phyloP scores from a whole-genome alignment of 1,140 invertebrate species.

The Saccostrea glomerata region DNA sequence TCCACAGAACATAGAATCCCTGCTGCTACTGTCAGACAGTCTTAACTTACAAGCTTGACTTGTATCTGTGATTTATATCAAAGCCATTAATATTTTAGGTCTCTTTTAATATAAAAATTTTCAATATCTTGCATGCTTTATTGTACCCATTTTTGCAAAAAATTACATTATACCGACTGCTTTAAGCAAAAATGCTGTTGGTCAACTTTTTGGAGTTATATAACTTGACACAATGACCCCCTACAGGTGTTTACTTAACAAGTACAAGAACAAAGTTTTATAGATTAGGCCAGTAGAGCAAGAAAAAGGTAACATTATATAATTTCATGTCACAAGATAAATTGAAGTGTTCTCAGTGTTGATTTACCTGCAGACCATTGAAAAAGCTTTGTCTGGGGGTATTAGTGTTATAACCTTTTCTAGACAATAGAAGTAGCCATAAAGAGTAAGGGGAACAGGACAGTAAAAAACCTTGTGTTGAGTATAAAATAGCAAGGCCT shows the following conservation, averaged over 20 bases:
- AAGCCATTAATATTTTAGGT: no score
- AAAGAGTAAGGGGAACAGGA: no score
- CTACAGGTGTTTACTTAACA: constrained; percentile 29
- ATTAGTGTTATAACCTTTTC: neutral
- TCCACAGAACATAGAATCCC: neutral
- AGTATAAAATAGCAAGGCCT: no score
- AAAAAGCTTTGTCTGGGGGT: neutral
- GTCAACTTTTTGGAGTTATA: neutral
- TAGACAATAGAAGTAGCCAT: no score
- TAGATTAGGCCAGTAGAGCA: neutral
- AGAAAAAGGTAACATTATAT: neutral
- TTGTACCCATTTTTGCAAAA: no score
- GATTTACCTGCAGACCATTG: neutral
- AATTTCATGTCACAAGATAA: neutral
- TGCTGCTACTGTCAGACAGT: no score
- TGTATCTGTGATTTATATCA: neutral
- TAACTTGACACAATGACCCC: constrained; percentile 18
- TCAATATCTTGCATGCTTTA: no score
- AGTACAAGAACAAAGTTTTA: neutral
- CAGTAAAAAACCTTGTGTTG: no score
- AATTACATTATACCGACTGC: neutral
- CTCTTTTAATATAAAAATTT: no score
- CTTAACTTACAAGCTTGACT: neutral
- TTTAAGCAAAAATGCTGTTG: neutral
- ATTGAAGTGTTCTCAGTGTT: neutral